These are phyloP conservation scores for Aphelenchoides fujianensis DNA, from an alignment of 1,140 invertebrate species.

Conservation along the genomic window DNA sequence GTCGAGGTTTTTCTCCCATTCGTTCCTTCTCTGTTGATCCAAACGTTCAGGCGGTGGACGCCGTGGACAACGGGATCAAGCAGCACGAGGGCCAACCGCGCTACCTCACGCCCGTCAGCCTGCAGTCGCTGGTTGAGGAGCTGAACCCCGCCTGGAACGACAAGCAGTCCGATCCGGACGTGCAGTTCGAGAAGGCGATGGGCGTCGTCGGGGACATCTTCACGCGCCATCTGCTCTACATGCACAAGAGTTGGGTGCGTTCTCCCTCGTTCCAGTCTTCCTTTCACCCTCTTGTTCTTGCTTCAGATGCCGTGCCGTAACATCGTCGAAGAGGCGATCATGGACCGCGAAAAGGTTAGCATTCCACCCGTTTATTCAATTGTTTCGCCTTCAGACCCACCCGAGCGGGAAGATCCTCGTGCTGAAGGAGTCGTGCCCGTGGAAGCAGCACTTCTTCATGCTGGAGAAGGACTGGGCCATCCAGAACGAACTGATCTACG, in stretches of 20 bases:
- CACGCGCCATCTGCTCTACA: slow-evolving; percentile 71
- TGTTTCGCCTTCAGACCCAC: slow-evolving; percentile 66
- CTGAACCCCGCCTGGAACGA: slow-evolving; percentile 87
- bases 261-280: no score
- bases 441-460: slow-evolving; percentile 81
- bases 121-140: slow-evolving; percentile 73
- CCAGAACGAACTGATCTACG: slow-evolving; percentile 69
- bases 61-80: slow-evolving; percentile 86
- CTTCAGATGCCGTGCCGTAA: slow-evolving; percentile 71
- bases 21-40: no score
- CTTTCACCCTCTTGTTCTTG: slow-evolving; percentile 33
- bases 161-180: slow-evolving; percentile 38
- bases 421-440: slow-evolving; percentile 73
- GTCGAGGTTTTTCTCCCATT: no score
- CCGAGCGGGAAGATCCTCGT: slow-evolving; percentile 76
- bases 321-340: slow-evolving; percentile 72
- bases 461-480: slow-evolving; percentile 76
- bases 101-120: slow-evolving; percentile 72
- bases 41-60: slow-evolving; percentile 95
- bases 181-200: slow-evolving; percentile 71
- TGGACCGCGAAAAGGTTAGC: slow-evolving; percentile 70
- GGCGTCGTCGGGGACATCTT: slow-evolving; percentile 78
- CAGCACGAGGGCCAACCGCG: slow-evolving; percentile 72
- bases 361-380: no score
- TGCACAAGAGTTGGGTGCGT: slow-evolving; percentile 75